Evolutionary conservation across 2,888 invertebrate species (phyloP), one percentile per base, ranked within the genome.

Genomic region (Argyresthia albistria): DNA sequence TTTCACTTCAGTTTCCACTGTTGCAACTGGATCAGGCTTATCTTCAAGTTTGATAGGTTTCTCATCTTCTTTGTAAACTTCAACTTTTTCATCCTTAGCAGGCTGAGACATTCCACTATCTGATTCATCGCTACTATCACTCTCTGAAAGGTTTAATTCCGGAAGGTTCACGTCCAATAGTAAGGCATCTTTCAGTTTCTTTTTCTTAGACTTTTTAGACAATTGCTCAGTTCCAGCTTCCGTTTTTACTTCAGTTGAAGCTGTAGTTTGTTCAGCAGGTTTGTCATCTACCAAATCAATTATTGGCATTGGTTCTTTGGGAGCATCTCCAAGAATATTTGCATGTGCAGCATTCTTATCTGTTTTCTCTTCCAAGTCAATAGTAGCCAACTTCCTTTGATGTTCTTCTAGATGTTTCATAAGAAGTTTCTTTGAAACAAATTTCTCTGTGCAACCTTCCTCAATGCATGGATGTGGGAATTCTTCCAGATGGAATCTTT

Each of bases 91-190:
- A 64, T 35, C 57, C 57, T 43, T 54, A 50, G 47, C 25, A 25
- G 54, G 15, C 14, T 16, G 64, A 53, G 70, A 59, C 14, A 66
- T 57, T 39, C 77, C 84, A 65, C 70, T 73, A 57, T 87, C 86
- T 14, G 87, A 90, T 57, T 94, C 94, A 55, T 91, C 91, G 61
- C 93, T 93, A 58, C 93, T 94, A 63, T 95, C 95, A 70, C 95
- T 95, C 65, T 95, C 95, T 0, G 95, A 95, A 45, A 96, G 84
- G 84, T 95, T 95, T 45, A 95, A 81, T 2, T 93, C 95, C 3
- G 95, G 95, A 53, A 96, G 80, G 80, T 95, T 87, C 6, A 87
- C 87, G 69, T 88, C 88, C 58, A 88, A 62, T 55, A 88, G 64
- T 58, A 88, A 69, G 50, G 84, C 77, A 67, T 88, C 87, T 61